A percentile compares a stretch with the other conserved stretches of the same genome.
Evolutionary conservation across 92 coral and sea anemone species (phyloP).

Genomic region (Bergia sp.): DNA sequence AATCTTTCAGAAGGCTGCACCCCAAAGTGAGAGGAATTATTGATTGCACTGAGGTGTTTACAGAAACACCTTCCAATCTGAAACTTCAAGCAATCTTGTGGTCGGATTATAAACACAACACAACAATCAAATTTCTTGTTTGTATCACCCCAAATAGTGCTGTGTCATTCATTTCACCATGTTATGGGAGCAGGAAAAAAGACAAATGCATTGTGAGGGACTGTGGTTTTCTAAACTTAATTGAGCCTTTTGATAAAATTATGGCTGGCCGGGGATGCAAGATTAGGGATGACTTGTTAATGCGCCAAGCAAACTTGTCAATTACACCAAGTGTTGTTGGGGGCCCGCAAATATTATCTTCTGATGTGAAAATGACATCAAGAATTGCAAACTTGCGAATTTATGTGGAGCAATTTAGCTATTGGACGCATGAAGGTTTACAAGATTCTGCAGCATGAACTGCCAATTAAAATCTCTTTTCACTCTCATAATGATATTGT

Average conservation of each 20-base stretch:
- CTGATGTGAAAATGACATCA: slow-evolving; percentile 48
- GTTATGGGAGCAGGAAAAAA: slow-evolving; percentile 60
- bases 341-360: slow-evolving; percentile 51
- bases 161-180: slow-evolving; percentile 45
- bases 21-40: slow-evolving; percentile 59
- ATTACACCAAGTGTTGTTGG: slow-evolving; percentile 47
- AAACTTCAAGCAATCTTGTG: slow-evolving; percentile 54
- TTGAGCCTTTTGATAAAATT: slow-evolving; percentile 54
- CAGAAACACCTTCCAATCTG: slow-evolving; percentile 52
- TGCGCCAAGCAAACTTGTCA: slow-evolving; percentile 39
- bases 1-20: slow-evolving; percentile 46
- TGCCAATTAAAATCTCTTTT: slow-evolving; percentile 25
- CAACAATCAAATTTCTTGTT: slow-evolving; percentile 60
- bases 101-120: slow-evolving; percentile 56
- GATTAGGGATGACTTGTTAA: slow-evolving; percentile 47
- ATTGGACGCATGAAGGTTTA: slow-evolving; percentile 45
- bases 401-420: slow-evolving; percentile 53
- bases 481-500: slow-evolving; percentile 58
- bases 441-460: slow-evolving; percentile 41
- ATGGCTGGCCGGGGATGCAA: slow-evolving; percentile 65
- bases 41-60: slow-evolving; percentile 63
- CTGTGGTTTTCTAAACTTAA: slow-evolving; percentile 26
- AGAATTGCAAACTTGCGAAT: slow-evolving; percentile 50
- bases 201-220: slow-evolving; percentile 56
- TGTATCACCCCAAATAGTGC: slow-evolving; percentile 63